Base-by-base conservation (phyloP, 2,113 vertebrate species). In the Aleadryas rufinucha region DNA sequence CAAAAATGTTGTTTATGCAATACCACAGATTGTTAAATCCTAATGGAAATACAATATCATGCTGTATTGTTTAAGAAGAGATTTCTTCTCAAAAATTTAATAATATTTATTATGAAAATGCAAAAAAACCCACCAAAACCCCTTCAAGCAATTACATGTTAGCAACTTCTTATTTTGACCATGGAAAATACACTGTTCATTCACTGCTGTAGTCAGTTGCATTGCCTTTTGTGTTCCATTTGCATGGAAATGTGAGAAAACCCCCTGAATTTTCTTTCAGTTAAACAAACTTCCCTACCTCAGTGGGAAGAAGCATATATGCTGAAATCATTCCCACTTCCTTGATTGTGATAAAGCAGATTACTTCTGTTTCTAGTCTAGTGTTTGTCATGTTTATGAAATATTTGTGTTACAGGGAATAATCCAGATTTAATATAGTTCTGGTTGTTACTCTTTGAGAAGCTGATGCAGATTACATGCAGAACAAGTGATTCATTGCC, bases 401-500 rank as follows among this genome's bases (percentile, higher is more conserved):
- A 64, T 80, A 53, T 35, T 71, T 59, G 16, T 90, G 49, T 80
- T 79, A 65, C 44, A 57, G 6, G 11, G 15, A 57, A 14, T 89
- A 75, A 87, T 79, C 74, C 50, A 54, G 59, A 77, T 87, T 90
- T 78, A 49, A 24, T 69, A 3, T 35, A 33, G n/a, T 72, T 85
- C 19, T 80, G 13, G 4, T 91, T 77, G 39, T 81, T 89, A 60
- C 24, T 80, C 0, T 65, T 84, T 60, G 79, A 87, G 65, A 94
- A 71, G 21, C n/a, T 82, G 65, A n/a, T 61, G 52, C 44, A 77
- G 69, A 70, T 74, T 84, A 23, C 41, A 42, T 24, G 45, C 42
- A 45, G 70, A 92, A 89, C 47, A 91, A 96, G 60, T 49, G 9
- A 71, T 85, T 89, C 7, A 28, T 86, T 91, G 49, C 61, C 31